phyloP scores from a whole-genome alignment of 2,888 invertebrate species.

The Ephialtes manifestator region DNA sequence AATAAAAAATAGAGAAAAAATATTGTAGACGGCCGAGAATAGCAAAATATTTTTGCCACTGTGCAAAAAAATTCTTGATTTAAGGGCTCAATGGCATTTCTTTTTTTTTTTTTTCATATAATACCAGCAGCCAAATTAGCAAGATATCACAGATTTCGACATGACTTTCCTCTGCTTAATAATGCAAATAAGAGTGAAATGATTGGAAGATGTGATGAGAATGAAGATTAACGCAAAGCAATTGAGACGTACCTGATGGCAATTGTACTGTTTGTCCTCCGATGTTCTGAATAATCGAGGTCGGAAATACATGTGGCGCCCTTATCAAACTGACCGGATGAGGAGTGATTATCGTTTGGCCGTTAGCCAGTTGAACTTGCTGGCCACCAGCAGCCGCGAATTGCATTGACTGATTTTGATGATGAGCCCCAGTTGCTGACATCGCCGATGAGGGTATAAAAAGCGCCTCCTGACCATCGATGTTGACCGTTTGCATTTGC shows the following conservation, averaged over 20 bases:
- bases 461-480: constrained; percentile 97
- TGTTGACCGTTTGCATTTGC: constrained; percentile 96
- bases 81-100: too few relatives aligned
- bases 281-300: constrained; percentile 91
- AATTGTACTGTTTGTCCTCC: constrained; percentile 90
- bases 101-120: too few relatives aligned
- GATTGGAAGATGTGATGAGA: not conserved
- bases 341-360: constrained; percentile 86
- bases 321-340: constrained; percentile 88
- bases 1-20: too few relatives aligned
- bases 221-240: not conserved
- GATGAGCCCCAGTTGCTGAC: constrained; percentile 86
- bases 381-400: constrained; percentile 84
- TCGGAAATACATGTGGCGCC: constrained; percentile 89
- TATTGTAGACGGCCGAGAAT: too few relatives aligned
- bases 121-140: too few relatives aligned
- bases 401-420: constrained; percentile 85
- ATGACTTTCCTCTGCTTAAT: not conserved
- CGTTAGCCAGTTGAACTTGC: constrained; percentile 85
- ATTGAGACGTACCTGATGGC: constrained; percentile 86
- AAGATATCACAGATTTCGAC: too few relatives aligned
- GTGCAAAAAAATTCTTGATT: too few relatives aligned
- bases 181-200: constrained; percentile 5
- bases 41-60: too few relatives aligned
- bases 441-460: constrained; percentile 94